A percentile compares a stretch with the other conserved stretches of the same genome.
Evolutionary conservation across 1,140 invertebrate species (phyloP).

Genomic region (Drosophila azteca): DNA sequence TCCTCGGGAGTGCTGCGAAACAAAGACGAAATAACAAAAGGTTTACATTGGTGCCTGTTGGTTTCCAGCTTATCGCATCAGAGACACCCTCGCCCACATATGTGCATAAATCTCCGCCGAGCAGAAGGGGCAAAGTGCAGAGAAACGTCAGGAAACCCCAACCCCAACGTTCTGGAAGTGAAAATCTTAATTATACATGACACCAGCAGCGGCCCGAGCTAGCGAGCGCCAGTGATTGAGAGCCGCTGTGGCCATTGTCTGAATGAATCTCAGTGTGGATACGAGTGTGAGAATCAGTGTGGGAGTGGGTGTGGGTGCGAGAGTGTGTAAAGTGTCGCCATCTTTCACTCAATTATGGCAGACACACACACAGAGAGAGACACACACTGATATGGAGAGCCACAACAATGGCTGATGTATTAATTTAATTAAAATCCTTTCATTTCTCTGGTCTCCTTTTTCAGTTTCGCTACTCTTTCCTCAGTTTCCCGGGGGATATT

Average conservation of each 20-base stretch:
- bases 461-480: not conserved
- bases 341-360: slow-evolving; percentile 77
- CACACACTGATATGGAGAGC: slow-evolving; percentile 20
- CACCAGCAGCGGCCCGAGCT: slow-evolving; percentile 60
- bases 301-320: slow-evolving; percentile 19
- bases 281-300: slow-evolving; percentile 11
- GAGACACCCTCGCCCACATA: slow-evolving; percentile 29
- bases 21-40: slow-evolving; percentile 80
- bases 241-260: slow-evolving; percentile 58
- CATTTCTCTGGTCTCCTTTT: slow-evolving; percentile 48
- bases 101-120: slow-evolving; percentile 58
- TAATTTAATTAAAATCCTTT: slow-evolving; percentile 82
- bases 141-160: slow-evolving; percentile 32
- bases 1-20: slow-evolving; percentile 74
- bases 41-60: slow-evolving; percentile 78
- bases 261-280: slow-evolving; percentile 27
- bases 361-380: slow-evolving; percentile 36
- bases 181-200: slow-evolving; percentile 82
- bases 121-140: slow-evolving; percentile 8
- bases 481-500: slow-evolving; percentile 31
- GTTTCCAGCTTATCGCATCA: slow-evolving; percentile 73
- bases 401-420: slow-evolving; percentile 70
- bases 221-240: slow-evolving; percentile 62
- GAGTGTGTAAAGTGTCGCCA: slow-evolving; percentile 67
- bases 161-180: slow-evolving; percentile 60